A percentile compares a stretch with the other conserved stretches of the same genome.
phyloP scores from a whole-genome alignment of 2,797 vertebrate species.

The Carcharodon carcharias region DNA sequence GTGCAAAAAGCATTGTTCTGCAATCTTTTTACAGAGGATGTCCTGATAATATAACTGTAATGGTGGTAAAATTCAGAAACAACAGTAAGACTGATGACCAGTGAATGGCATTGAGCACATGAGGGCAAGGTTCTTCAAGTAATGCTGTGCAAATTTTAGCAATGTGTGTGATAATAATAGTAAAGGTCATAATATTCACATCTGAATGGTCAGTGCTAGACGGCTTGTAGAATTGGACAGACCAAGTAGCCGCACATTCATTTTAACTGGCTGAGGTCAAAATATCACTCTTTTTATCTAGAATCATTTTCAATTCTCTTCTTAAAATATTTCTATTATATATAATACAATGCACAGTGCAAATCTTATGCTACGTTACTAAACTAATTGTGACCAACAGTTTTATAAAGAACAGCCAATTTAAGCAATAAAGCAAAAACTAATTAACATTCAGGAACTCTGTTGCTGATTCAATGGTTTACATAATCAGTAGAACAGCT shows the following conservation, averaged over 20 bases:
- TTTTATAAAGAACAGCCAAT: conserved; percentile 17
- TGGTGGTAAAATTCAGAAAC: conserved; percentile 97
- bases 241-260: conserved; percentile 32
- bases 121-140: conserved; percentile 32
- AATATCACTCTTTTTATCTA: conserved; percentile 9
- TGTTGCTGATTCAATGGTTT: conserved; percentile 15
- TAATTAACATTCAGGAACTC: conserved; percentile 34
- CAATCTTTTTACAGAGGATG: conserved; percentile 92
- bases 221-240: conserved; percentile 23
- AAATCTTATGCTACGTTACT: conserved; percentile 18
- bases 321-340: conserved; percentile 37
- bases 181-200: conserved; percentile 29
- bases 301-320: conserved; percentile 32
- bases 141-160: conserved; percentile 35
- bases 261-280: conserved; percentile 27
- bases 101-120: conserved; percentile 48
- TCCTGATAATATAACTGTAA: conserved; percentile 95
- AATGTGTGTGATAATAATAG: conserved; percentile 34
- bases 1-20: conserved; percentile 91
- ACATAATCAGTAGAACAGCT: not conserved
- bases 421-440: conserved; percentile 36
- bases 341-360: conserved; percentile 26
- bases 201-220: conserved; percentile 35
- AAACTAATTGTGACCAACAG: conserved; percentile 29
- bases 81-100: conserved; percentile 70